Evolutionary conservation across 2,888 invertebrate species (phyloP), one percentile per base, ranked within the genome.

Genomic region (Hetaerina titia): DNA sequence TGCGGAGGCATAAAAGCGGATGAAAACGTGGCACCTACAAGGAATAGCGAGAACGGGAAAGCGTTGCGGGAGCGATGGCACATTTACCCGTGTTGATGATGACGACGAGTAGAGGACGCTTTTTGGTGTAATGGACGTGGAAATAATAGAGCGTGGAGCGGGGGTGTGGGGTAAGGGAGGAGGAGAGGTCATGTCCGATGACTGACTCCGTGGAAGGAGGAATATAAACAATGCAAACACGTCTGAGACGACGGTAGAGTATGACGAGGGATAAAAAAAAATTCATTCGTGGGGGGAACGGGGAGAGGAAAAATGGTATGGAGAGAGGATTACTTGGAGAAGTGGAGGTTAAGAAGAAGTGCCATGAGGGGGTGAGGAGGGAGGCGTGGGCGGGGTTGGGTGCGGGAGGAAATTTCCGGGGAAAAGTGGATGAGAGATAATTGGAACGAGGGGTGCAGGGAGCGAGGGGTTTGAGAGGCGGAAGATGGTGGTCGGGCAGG

Each of bases 361-460:
- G 15, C 19, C 58, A 19, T 15, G 90, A 17, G 22, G 60, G 60
- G 63, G 90, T 19, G 56, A 56, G 31, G 58, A 31, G 58, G 25
- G 25, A 8, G n/a, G 58, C 58, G n/a, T 90, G 90, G 90, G 25
- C 45, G 60, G 57, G n/a, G 58, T 90, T 90, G 25, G 60, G 22
- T 89, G 56, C 17, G 89, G 63, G 25, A 63, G 90, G 90, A 63
- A 25, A 58, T 63, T 90, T 90, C 25, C 90, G n/a, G 57, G 56
- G 56, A 90, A 57, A 63, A 90, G 90, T 90, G 90, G 90, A 90
- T 90, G 63, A 90, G 90, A 17, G 90, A 63, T 90, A 90, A 90
- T 90, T 90, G 90, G 90, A 90, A 63, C 45, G 31, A 31, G 90
- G 90, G 60, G 58, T n/a, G 69, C 17, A 15, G 60, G 45, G 57